Evolutionary conservation across 2,113 vertebrate species (phyloP).

Genomic region (Cygnus atratus): DNA sequence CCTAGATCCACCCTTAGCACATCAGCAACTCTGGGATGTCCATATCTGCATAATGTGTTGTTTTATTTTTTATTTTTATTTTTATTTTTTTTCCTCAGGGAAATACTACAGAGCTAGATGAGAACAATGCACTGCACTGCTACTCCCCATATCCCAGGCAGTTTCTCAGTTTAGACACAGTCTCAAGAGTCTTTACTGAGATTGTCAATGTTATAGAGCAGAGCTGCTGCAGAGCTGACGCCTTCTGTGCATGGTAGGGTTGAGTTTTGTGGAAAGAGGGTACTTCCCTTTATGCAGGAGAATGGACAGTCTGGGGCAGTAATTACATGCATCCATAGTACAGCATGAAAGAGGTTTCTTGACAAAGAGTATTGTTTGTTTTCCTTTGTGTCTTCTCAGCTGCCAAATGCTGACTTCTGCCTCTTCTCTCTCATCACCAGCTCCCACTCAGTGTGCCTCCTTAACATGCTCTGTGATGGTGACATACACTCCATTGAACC

Average conservation of each 20-base stretch:
- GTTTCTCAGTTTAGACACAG: neutral
- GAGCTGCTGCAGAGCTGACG: neutral
- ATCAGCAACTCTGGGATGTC: neutral
- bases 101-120: neutral
- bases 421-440: constrained; percentile 20
- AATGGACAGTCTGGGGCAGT: neutral
- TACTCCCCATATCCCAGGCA: neutral
- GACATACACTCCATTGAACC: constrained; percentile 48
- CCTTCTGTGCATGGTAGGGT: neutral
- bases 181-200: neutral
- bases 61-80: neutral
- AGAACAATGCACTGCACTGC: neutral
- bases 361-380: neutral
- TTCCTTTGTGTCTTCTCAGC: constrained; percentile 39
- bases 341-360: constrained; percentile 13
- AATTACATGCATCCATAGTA: neutral
- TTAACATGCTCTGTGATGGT: constrained; percentile 26
- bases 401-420: constrained; percentile 8
- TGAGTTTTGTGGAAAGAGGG: neutral
- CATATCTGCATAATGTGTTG: neutral
- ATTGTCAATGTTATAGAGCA: neutral
- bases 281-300: neutral
- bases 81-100: neutral
- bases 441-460: constrained; percentile 44
- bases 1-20: neutral